Conservation (phyloP, 2,888 invertebrate genomes). For the Harpalus rubripes region DNA sequence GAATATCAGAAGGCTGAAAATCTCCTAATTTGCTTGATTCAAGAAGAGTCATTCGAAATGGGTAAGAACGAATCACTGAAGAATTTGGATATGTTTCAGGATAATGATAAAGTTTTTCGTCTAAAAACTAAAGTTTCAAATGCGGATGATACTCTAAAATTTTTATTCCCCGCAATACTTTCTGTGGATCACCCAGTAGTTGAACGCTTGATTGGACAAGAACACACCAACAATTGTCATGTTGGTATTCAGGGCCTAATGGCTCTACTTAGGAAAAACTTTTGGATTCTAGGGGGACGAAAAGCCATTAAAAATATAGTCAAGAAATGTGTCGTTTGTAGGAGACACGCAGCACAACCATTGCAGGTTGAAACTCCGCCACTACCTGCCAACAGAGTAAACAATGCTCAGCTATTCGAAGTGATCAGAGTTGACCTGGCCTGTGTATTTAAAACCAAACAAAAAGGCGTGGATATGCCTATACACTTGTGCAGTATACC, state of each 20-base stretch:
- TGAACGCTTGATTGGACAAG: neutral
- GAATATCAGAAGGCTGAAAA: neutral
- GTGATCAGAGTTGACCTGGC: constrained; percentile 71
- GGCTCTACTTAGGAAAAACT: constrained; percentile 68
- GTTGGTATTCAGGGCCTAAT: constrained; percentile 68
- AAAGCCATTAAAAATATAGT: constrained; percentile 67
- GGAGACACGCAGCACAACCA: constrained; percentile 68
- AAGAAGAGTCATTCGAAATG: neutral
- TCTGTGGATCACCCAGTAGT: too few species aligned
- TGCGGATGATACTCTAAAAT: too few species aligned
- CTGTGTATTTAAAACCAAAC: too few species aligned
- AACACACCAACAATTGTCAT: neutral
- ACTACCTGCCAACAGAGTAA: constrained; percentile 71
- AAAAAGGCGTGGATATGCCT: too few species aligned
- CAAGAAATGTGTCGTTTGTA: constrained; percentile 68
- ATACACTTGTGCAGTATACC: too few species aligned
- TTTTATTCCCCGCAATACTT: too few species aligned
- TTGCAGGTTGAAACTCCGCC: constrained; percentile 69
- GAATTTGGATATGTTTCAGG: too few species aligned
- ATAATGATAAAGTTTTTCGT: too few species aligned
- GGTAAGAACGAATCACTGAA: neutral
- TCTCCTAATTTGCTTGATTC: neutral
- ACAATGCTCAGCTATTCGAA: constrained; percentile 71
- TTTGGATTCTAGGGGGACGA: constrained; percentile 69
- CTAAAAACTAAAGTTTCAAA: too few species aligned